Evolutionary conservation across 2,888 invertebrate species (phyloP).

Genomic region (Sphaerophoria rueppellii): DNA sequence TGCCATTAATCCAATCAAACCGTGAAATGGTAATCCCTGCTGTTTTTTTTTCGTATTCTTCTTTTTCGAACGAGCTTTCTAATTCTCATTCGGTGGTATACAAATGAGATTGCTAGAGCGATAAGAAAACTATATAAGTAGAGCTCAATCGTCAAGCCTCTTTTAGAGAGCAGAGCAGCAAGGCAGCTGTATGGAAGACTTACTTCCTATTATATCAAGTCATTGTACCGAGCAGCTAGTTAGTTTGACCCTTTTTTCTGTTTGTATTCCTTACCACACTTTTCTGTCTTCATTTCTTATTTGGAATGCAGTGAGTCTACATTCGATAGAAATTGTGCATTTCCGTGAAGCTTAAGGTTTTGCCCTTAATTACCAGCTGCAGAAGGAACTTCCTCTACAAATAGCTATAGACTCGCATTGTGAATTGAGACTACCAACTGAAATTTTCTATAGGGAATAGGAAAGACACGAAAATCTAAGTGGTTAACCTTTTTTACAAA

Average conservation of each 20-base stretch:
- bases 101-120: conserved; percentile 10
- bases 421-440: not conserved
- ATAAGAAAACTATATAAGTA: not conserved
- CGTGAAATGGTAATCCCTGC: conserved; percentile 35
- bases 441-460: no score
- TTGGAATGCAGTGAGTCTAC: not conserved
- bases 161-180: conserved; percentile 10
- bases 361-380: conserved; percentile 66
- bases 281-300: conserved; percentile 41
- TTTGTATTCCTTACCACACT: not conserved
- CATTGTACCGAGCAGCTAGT: conserved; percentile 29
- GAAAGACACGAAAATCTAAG: not conserved
- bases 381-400: conserved; percentile 41
- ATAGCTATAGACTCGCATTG: conserved; percentile 5
- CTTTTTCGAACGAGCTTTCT: conserved; percentile 15
- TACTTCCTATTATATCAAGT: conserved; percentile 34
- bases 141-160: conserved; percentile 23
- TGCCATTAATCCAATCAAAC: conserved; percentile 41
- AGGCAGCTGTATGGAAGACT: conserved; percentile 16
- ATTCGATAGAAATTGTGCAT: conserved; percentile 53
- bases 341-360: conserved; percentile 69
- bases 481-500: conserved; percentile 35
- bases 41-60: no score
- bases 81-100: conserved; percentile 8
- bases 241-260: conserved; percentile 62